A percentile compares a stretch with the other conserved stretches of the same genome.
phyloP scores from a whole-genome alignment of 2,113 vertebrate genomes.

The Xiphias gladius region DNA sequence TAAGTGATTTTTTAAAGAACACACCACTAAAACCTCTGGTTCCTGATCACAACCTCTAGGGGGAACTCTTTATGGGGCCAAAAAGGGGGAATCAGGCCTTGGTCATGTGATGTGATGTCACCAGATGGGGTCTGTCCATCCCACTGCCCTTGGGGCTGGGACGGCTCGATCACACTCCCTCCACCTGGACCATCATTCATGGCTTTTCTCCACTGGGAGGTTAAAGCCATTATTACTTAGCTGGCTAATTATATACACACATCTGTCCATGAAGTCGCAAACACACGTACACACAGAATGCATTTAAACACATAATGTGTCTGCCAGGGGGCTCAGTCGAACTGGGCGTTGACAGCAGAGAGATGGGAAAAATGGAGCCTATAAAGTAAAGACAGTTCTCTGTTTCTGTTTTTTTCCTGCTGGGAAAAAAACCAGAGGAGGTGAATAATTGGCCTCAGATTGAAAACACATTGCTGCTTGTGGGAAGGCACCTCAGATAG shows the following conservation, averaged over 20 bases:
- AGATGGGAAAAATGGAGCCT: conserved; percentile 65
- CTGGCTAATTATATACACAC: conserved; percentile 75
- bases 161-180: conserved; percentile 56
- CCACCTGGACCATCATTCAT: conserved; percentile 80
- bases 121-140: conserved; percentile 70
- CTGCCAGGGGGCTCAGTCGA: conserved; percentile 78
- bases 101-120: conserved; percentile 63
- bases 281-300: conserved; percentile 33
- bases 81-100: not conserved
- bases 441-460: conserved; percentile 79
- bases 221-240: conserved; percentile 89
- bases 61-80: conserved; percentile 64
- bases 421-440: conserved; percentile 77
- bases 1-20: not conserved
- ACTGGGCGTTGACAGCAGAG: conserved; percentile 80
- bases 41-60: conserved; percentile 60
- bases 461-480: conserved; percentile 79
- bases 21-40: conserved; percentile 2
- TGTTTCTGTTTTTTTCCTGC: conserved; percentile 61
- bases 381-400: conserved; percentile 72
- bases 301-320: conserved; percentile 73
- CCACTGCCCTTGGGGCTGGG: conserved; percentile 69
- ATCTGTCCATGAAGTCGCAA: conserved; percentile 44
- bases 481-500: conserved; percentile 65
- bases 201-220: conserved; percentile 61